These are phyloP conservation scores for Hedya salicella DNA, from an alignment of 2,888 invertebrate genomes.

Conservation along the genomic window DNA sequence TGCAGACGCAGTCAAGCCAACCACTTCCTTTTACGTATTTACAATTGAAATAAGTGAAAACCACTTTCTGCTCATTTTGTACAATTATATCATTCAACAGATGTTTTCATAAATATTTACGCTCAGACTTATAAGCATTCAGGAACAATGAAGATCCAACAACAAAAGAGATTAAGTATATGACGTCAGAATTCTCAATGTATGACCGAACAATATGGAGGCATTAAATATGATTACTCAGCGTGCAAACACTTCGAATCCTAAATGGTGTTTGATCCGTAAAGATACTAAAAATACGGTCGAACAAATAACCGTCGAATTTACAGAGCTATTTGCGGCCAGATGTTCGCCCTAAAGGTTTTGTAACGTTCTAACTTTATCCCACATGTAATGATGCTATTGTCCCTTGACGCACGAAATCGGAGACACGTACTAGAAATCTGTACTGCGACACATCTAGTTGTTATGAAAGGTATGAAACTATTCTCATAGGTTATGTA, in stretches of 20 bases:
- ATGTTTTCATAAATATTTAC: conserved; percentile 16
- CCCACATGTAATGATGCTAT: conserved; percentile 43
- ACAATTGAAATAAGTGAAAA: conserved; percentile 19
- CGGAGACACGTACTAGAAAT: conserved; percentile 37
- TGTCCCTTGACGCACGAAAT: conserved; percentile 42
- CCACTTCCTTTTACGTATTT: conserved; percentile 21
- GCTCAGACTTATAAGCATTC: neutral
- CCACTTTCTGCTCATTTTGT: conserved; percentile 4
- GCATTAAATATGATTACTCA: conserved; percentile 28
- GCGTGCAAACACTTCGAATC: conserved; percentile 27
- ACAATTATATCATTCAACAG: conserved; percentile 9
- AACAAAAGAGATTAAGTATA: neutral
- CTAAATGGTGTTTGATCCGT: conserved; percentile 13
- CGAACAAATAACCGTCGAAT: conserved; percentile 41
- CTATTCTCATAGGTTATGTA: neutral
- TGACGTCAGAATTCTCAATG: conserved; percentile 10
- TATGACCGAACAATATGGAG: conserved; percentile 4
- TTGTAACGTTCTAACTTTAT: conserved; percentile 44
- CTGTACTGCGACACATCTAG: conserved; percentile 23
- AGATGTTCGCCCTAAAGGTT: conserved; percentile 44
- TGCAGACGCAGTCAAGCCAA: neutral
- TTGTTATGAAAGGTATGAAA: neutral
- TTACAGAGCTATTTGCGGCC: conserved; percentile 41
- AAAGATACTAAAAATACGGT: conserved; percentile 24
- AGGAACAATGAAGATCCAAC: neutral